phyloP scores from a whole-genome alignment of 2,113 vertebrate genomes.

The Elgaria multicarinata region DNA sequence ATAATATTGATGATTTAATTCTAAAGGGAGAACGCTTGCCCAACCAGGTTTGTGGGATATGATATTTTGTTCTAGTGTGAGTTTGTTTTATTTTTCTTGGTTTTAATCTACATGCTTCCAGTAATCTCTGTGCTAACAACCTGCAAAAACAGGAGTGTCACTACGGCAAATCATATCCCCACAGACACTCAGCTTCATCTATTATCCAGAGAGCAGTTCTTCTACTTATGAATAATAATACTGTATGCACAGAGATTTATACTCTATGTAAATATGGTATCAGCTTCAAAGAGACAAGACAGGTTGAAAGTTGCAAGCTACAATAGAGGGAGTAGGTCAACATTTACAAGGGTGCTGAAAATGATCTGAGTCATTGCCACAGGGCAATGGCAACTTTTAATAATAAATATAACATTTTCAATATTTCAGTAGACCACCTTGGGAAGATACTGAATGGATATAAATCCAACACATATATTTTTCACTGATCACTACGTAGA shows the following conservation, averaged over 20 bases:
- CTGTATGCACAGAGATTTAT: slow-evolving; percentile 46
- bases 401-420: background rate
- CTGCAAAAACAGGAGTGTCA: slow-evolving; percentile 40
- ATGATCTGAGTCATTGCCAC: background rate
- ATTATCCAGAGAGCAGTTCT: slow-evolving; percentile 30
- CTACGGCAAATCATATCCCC: slow-evolving; percentile 11
- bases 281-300: slow-evolving; percentile 37
- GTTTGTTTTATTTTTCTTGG: slow-evolving; percentile 25
- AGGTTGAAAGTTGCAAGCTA: slow-evolving; percentile 25
- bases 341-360: background rate
- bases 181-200: slow-evolving; percentile 45
- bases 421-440: background rate
- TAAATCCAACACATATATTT: background rate
- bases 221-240: slow-evolving; percentile 53
- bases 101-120: slow-evolving; percentile 44
- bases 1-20: slow-evolving; percentile 19
- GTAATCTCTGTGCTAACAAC: slow-evolving; percentile 46
- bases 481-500: slow-evolving; percentile 10
- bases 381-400: background rate
- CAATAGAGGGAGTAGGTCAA: background rate
- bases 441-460: background rate
- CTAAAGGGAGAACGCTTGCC: slow-evolving; percentile 14
- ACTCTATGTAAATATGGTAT: slow-evolving; percentile 36
- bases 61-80: slow-evolving; percentile 23
- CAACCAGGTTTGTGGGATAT: background rate